phyloP scores from a whole-genome alignment of 2,797 vertebrate species.

The Coregonus suidteri region DNA sequence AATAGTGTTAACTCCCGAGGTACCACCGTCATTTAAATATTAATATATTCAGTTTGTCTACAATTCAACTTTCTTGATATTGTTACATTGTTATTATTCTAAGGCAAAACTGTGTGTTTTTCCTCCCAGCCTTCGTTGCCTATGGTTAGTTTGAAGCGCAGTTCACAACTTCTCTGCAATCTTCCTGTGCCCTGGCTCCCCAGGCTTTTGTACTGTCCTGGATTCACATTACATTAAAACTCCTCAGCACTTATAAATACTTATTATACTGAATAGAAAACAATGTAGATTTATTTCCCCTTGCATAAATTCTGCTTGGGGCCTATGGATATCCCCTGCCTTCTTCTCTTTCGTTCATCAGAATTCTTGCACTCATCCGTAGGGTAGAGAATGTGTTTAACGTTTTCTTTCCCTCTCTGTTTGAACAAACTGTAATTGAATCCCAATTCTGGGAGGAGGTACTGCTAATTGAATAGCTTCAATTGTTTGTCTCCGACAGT shows the following conservation, averaged over 20 bases:
- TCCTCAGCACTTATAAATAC: constrained; percentile 37
- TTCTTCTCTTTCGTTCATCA: constrained; percentile 28
- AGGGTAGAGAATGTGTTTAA: constrained; percentile 22
- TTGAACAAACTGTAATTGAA: constrained; percentile 26
- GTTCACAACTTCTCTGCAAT: constrained; percentile 31
- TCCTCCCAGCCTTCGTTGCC: constrained; percentile 1
- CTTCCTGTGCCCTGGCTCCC: constrained; percentile 20
- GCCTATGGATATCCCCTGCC: constrained; percentile 31
- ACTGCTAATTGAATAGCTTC: constrained; percentile 9
- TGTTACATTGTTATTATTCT: background rate
- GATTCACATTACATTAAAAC: constrained; percentile 47
- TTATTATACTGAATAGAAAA: constrained; percentile 51
- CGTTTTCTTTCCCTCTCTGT: constrained; percentile 21
- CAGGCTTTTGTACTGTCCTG: constrained; percentile 24
- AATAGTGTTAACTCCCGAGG: background rate
- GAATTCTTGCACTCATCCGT: constrained; percentile 23
- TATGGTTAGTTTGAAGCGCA: constrained; percentile 27
- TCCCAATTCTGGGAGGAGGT: constrained; percentile 6
- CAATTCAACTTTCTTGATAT: background rate
- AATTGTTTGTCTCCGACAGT: background rate
- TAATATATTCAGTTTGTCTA: background rate
- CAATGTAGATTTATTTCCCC: constrained; percentile 34
- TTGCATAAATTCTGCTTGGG: constrained; percentile 31
- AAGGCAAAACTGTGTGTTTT: constrained; percentile 2
- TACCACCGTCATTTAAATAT: background rate